Conservation (phyloP, 2,888 invertebrate genomes). For the Alloplasta piceator region DNA sequence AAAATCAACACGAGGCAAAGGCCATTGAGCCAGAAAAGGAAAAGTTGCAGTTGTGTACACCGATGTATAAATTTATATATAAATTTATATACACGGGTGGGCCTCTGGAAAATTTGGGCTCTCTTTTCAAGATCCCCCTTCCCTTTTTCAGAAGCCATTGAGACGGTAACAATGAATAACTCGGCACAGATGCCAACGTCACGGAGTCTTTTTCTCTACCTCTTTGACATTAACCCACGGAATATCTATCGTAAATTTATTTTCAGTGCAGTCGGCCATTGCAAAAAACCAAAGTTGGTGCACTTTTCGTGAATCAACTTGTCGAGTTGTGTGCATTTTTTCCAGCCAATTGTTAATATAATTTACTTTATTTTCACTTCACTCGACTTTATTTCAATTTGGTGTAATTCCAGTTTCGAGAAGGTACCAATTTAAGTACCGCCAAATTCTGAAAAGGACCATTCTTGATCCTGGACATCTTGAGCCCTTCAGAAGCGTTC, state of each 20-base stretch:
- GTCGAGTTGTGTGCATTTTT: neutral
- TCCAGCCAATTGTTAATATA: neutral
- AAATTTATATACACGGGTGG: constrained; percentile 30
- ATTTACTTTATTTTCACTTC: no score
- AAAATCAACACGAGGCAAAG: constrained; percentile 76
- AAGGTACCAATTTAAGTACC: no score
- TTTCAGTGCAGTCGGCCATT: no score
- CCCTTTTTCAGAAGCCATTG: constrained; percentile 43
- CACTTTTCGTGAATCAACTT: no score
- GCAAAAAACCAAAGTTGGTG: no score
- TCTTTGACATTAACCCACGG: no score
- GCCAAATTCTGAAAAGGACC: no score
- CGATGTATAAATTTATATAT: constrained; percentile 19
- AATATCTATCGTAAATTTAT: no score
- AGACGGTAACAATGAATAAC: constrained; percentile 66
- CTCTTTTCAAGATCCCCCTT: constrained; percentile 55
- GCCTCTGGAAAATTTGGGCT: constrained; percentile 48
- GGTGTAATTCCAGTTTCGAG: no score
- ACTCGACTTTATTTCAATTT: no score
- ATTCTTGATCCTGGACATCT: no score
- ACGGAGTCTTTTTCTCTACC: constrained; percentile 18
- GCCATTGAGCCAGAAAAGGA: neutral
- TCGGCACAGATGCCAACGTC: constrained; percentile 67
- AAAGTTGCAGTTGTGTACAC: neutral
- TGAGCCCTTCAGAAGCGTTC: no score